Conservation (phyloP, 2,113 vertebrate species). For the Chaenogobius annularis region DNA sequence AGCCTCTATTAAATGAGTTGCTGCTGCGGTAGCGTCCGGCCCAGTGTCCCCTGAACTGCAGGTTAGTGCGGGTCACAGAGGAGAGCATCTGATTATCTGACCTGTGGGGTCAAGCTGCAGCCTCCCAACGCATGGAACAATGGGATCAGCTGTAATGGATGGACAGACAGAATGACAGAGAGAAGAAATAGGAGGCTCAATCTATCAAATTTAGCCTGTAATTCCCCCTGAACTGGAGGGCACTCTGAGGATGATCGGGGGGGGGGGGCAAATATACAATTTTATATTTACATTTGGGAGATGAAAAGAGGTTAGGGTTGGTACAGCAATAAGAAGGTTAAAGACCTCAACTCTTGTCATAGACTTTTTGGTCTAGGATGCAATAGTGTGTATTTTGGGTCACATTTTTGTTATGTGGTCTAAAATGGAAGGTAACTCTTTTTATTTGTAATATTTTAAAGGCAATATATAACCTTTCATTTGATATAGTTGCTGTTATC, state of each 20-base stretch:
- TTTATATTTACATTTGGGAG: neutral
- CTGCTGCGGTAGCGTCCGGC: slow-evolving; percentile 18
- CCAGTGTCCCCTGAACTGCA: slow-evolving; percentile 49
- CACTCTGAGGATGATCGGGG: slow-evolving; percentile 9
- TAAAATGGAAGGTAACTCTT: neutral
- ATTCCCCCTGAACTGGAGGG: slow-evolving; percentile 8
- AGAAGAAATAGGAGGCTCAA: slow-evolving; percentile 29
- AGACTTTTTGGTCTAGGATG: no score
- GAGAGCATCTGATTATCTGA: slow-evolving; percentile 70
- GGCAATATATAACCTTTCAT: no score
- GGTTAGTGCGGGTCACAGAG: slow-evolving; percentile 59
- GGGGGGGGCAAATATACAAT: slow-evolving; percentile 16
- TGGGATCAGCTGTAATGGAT: slow-evolving; percentile 63
- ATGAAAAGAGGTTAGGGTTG: neutral
- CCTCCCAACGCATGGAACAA: slow-evolving; percentile 63
- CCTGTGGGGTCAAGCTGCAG: slow-evolving; percentile 54
- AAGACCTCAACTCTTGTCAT: neutral
- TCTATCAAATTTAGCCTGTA: slow-evolving; percentile 38
- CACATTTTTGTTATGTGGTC: neutral
- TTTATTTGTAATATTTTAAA: no score
- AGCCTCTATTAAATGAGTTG: slow-evolving; percentile 20
- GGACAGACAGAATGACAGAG: slow-evolving; percentile 45
- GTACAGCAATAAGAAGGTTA: neutral
- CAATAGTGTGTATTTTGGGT: neutral
- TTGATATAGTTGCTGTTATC: no score